phyloP scores from a whole-genome alignment of 2,797 vertebrate species.

The Anas capensis region DNA sequence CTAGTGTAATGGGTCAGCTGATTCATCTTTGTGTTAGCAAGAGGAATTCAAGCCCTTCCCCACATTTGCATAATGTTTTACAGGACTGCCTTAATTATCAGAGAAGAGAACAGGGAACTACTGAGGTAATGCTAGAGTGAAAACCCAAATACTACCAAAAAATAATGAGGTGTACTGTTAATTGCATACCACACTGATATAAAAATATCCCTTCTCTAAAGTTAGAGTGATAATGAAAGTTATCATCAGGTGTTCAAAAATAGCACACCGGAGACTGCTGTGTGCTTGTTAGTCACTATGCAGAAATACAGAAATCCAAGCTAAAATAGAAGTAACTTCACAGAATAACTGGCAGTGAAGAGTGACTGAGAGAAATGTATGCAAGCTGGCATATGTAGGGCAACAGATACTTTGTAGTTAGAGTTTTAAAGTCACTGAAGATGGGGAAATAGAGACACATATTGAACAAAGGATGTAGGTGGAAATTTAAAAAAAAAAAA shows the following conservation, averaged over 20 bases:
- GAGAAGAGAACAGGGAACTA: background rate
- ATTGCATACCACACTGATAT: background rate
- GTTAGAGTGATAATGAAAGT: background rate
- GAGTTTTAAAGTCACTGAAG: background rate
- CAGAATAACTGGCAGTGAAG: background rate
- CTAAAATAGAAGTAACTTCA: background rate
- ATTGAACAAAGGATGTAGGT: background rate
- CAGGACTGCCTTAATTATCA: background rate
- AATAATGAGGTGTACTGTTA: background rate
- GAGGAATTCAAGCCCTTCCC: background rate
- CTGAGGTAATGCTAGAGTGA: background rate
- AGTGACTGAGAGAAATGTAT: background rate
- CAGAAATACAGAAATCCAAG: background rate
- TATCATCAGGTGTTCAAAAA: background rate
- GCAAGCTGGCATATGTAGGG: background rate
- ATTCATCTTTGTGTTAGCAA: background rate
- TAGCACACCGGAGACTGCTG: background rate
- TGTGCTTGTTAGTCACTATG: background rate
- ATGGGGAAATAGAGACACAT: background rate
- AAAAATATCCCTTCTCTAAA: background rate
- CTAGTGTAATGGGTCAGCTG: fast-evolving
- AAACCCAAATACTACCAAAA: background rate
- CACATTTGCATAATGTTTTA: background rate
- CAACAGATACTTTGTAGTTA: background rate
- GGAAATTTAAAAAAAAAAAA: background rate